A percentile compares a stretch with the other conserved stretches of the same genome.
phyloP scores from a whole-genome alignment of 2,113 vertebrate genomes.

The Anarrhichthys ocellatus region DNA sequence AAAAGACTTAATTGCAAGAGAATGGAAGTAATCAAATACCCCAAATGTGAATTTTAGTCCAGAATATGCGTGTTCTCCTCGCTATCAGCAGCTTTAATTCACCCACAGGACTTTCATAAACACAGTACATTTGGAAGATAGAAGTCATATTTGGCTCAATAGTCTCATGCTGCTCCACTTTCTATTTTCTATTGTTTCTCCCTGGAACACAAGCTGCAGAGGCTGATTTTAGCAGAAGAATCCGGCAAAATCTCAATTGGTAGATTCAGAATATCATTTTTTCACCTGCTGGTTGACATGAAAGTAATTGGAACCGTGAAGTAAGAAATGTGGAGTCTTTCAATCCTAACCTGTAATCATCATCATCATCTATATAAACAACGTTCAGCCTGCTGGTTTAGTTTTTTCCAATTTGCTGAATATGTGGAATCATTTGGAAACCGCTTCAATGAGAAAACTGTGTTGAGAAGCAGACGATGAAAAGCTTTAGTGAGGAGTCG shows the following conservation, averaged over 20 bases:
- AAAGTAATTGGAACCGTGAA: not conserved
- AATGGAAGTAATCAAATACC: conserved; percentile 3
- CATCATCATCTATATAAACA: not conserved
- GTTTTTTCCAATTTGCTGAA: not conserved
- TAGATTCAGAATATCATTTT: not conserved
- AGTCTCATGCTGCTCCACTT: not conserved
- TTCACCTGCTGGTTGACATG: not conserved
- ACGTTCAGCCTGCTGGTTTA: not conserved
- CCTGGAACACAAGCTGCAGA: not conserved
- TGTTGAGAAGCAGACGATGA: not conserved
- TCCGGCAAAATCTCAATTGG: not conserved
- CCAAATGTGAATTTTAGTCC: not conserved
- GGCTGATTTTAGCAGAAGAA: conserved; percentile 16
- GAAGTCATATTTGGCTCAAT: conserved; percentile 1
- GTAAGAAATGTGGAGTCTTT: not conserved
- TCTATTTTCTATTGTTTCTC: not conserved
- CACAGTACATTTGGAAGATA: conserved; percentile 7
- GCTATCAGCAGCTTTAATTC: conserved; percentile 18
- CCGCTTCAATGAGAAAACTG: not conserved
- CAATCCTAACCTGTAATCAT: not conserved
- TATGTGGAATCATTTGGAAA: conserved; percentile 10
- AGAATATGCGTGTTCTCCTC: not conserved
- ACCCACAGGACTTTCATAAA: conserved; percentile 18
- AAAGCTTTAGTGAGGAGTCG: not conserved
- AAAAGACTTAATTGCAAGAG: conserved; percentile 7